phyloP scores from a whole-genome alignment of 1,140 invertebrate species.

The Campoletis sonorensis region DNA sequence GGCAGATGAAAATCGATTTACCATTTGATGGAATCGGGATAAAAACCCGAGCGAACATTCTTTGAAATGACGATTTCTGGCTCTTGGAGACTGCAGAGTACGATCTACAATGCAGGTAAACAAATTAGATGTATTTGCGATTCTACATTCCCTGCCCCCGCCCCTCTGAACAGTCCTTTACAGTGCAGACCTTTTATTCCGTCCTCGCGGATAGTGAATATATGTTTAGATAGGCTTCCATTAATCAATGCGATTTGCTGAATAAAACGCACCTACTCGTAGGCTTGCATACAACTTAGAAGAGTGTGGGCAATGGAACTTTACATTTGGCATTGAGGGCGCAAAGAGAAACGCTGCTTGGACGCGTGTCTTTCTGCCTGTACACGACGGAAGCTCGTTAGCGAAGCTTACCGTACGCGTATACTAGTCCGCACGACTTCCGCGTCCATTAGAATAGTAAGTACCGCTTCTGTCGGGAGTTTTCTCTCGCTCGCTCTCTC shows the following conservation, averaged over 20 bases:
- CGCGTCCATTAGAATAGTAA: constrained; percentile 66
- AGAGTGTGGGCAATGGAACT: background rate
- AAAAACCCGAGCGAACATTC: background rate
- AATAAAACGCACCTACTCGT: constrained; percentile 9
- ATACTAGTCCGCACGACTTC: constrained; percentile 50
- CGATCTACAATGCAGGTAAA: constrained; percentile 23
- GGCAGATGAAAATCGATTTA: constrained; percentile 27
- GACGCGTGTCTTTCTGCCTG: constrained; percentile 18
- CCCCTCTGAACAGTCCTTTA: background rate
- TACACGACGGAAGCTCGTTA: constrained; percentile 58
- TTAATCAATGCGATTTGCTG: constrained; percentile 40
- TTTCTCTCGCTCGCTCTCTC: background rate
- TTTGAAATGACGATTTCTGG: constrained; percentile 10
- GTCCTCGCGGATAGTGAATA: background rate
- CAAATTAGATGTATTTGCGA: constrained; percentile 33
- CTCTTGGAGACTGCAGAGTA: background rate
- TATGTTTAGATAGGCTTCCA: constrained; percentile 11
- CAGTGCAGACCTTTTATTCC: background rate
- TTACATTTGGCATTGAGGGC: constrained; percentile 37
- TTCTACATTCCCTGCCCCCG: background rate
- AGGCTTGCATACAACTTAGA: background rate
- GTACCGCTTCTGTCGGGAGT: constrained; percentile 7
- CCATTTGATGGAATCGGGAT: constrained; percentile 26
- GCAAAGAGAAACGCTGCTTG: constrained; percentile 9
- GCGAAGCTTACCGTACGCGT: constrained; percentile 23